A percentile compares a stretch with the other conserved stretches of the same genome.
These are phyloP conservation scores for Chalcosyrphus nemorum DNA, from an alignment of 2,888 invertebrate genomes.

Conservation along the genomic window DNA sequence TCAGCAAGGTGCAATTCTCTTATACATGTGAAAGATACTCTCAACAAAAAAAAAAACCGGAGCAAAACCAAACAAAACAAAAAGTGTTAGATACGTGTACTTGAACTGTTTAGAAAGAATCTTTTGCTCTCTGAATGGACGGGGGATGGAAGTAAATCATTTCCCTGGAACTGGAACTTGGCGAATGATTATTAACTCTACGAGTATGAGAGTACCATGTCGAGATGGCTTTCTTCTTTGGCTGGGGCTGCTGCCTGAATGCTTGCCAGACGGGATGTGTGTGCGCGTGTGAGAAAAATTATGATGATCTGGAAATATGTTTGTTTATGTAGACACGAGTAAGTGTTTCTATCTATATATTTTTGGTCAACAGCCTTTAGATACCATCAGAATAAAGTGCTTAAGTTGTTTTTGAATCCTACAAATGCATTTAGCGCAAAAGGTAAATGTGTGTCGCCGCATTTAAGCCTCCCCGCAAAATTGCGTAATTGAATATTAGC, in stretches of 20 bases:
- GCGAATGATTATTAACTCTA: slow-evolving; percentile 33
- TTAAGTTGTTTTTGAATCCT: no score
- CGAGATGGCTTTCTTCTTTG: slow-evolving; percentile 4
- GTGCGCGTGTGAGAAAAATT: neutral
- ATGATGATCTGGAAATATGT: slow-evolving; percentile 3
- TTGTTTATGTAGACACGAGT: neutral
- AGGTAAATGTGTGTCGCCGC: neutral
- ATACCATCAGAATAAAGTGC: neutral
- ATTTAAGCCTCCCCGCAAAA: no score
- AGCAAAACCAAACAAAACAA: slow-evolving; percentile 50
- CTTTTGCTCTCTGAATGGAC: no score
- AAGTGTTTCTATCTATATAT: neutral
- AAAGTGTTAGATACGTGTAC: slow-evolving; percentile 50
- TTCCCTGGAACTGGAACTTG: slow-evolving; percentile 25
- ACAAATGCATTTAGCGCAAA: neutral
- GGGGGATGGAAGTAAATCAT: slow-evolving; percentile 17
- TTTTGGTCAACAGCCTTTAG: neutral
- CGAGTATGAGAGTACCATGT: neutral
- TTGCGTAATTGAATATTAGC: slow-evolving; percentile 20
- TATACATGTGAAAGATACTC: slow-evolving; percentile 23
- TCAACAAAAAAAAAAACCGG: slow-evolving; percentile 33
- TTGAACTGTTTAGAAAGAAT: neutral
- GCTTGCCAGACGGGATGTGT: slow-evolving; percentile 8
- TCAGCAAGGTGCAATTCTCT: slow-evolving; percentile 43
- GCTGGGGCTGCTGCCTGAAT: neutral